Evolutionary conservation across 2,888 invertebrate species (phyloP), one percentile per base, ranked within the genome.

Genomic region (Pristionchus japonicus): DNA sequence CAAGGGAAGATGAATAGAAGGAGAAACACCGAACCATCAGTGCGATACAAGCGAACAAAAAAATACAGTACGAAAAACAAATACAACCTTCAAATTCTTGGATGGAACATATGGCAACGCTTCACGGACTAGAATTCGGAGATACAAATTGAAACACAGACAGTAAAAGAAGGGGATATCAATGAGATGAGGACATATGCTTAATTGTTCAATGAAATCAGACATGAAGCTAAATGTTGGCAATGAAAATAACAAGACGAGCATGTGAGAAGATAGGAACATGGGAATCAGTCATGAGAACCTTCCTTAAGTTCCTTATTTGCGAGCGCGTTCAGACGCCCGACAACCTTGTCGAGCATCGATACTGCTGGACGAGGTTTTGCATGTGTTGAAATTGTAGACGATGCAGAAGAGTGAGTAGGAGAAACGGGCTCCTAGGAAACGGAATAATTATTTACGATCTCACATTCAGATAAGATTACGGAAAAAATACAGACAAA

Each of bases 331-430:
- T 89, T 70, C 91, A 92, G 89, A 23, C 89, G 87, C 57, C 89
- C 92, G 27, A 92, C 91, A 1, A 90, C 89, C 88, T 91, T 91
- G 67, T 92, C 92, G 43, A 92, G 85, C 84, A 89, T 89, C 20
- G 90, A 90, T 17, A 86, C 86, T n/a, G 88, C 67, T 87, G 23
- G 37, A 1, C 43, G 70, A 27, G n/a, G 70, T 70, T 17, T 67
- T 15, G 77, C 40, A 1, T 15, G 23, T 1, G 67, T 27, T n/a
- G 89, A 70, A 6, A 20, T 40, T 2, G 85, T 40, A 9, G 89
- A 64, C 61, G 86, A 87, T 23, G 27, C 23, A 13, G 82, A 52
- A 2, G 67, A 61, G 49, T 70, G 70, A 11, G 70, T 47, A 20
- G 49, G 64, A 17, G 88, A 77, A 23, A 86, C 47, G 6, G 90